Evolutionary conservation across 2,888 invertebrate species (phyloP), one percentile per base, ranked within the genome.

Genomic region (Philopedon plagiatum): DNA sequence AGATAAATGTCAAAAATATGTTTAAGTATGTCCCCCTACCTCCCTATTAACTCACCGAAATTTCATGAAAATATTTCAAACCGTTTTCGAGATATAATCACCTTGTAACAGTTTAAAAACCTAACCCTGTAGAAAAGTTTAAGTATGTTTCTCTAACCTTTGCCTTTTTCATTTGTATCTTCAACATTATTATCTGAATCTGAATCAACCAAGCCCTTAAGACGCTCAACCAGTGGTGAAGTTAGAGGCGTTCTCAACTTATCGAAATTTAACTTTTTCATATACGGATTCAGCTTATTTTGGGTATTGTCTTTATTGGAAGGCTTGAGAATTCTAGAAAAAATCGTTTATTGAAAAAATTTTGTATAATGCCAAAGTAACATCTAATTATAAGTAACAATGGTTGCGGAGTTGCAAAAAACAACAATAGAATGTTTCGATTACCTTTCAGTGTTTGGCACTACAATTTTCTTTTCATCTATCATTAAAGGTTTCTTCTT

Each of bases 131-230:
- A n/a, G n/a, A n/a, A n/a, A n/a, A n/a, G n/a, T n/a, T n/a, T n/a
- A n/a, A n/a, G n/a, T n/a, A n/a, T n/a, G n/a, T n/a, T n/a, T n/a
- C n/a, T n/a, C n/a, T n/a, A n/a, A 64, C n/a, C 51, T 13, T 0
- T 26, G 1, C 5, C 41, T 1, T 37, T 65, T 39, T 37, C 23
- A 0, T n/a, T n/a, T n/a, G n/a, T n/a, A n/a, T 39, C 34, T 34
- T 49, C 73, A 56, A 61, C 63, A 18, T 71, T 69, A 18, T 75
- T 74, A 18, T 73, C 74, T 5, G 76, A 75, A 49, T 83, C 83
- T 23, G 82, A 78, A 77, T 84, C 83, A 73, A 82, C 81, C 5
- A 83, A 46, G 54, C 75, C 61, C 70, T 80, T 78, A 4, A 82
- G 62, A 72, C 71, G 76, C 26, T 75, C 15, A 0, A 68, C 29